Conservation (phyloP, 2,113 vertebrate species). For the Megaleporinus macrocephalus region DNA sequence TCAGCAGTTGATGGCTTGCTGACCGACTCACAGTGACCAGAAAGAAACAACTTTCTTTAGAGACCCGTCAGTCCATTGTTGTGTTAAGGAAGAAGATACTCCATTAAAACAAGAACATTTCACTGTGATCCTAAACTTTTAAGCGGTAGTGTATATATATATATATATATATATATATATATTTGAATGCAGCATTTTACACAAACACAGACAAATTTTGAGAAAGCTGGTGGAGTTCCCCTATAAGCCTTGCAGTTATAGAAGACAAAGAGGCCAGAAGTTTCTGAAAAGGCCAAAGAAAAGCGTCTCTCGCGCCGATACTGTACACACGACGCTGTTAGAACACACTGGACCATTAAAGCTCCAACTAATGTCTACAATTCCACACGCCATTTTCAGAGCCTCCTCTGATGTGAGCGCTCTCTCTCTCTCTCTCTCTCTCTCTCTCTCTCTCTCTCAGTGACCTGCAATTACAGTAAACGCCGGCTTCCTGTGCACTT, state of each 20-base stretch:
- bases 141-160: too few species aligned
- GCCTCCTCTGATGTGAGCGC: conserved; percentile 9
- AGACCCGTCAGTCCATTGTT: too few species aligned
- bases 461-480: conserved; percentile 48
- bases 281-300: not conserved
- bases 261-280: not conserved
- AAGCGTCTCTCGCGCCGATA: not conserved
- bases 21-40: too few species aligned
- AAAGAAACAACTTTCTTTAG: too few species aligned
- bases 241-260: not conserved
- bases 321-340: not conserved
- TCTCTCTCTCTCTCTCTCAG: not conserved
- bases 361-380: conserved; percentile 3
- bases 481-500: conserved; percentile 28
- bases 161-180: too few species aligned
- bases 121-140: too few species aligned
- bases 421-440: not conserved
- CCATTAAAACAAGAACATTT: too few species aligned
- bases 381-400: not conserved
- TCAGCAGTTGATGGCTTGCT: too few species aligned
- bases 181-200: too few species aligned
- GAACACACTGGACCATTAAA: not conserved
- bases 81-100: too few species aligned
- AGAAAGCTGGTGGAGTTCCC: not conserved
- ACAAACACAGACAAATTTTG: too few species aligned